Base-by-base conservation (phyloP, 1,140 invertebrate species). In the Ceratoteleas bidentatus region DNA sequence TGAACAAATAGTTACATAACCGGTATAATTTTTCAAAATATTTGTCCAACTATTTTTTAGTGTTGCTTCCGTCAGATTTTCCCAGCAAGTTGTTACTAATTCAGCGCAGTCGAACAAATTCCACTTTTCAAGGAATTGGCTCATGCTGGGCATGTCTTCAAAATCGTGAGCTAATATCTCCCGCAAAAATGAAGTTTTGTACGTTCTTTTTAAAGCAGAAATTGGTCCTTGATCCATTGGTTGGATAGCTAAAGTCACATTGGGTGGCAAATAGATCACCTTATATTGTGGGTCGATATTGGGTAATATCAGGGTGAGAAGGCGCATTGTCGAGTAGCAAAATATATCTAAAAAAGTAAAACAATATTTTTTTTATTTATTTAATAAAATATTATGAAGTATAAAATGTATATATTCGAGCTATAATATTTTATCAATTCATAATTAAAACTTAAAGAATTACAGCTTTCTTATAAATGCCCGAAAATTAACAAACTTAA, bases 151-250 rank as follows among this genome's bases (percentile, higher is more conserved):
- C 13, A 11, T 52, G 4, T 52, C 49, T 11, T 6, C 2, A 6
- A 24, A 16, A 11, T 52, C 49, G 24, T 15, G 13, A 16, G 49
- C 13, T 24, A 52, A 24, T 15, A 52, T 5, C 24, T 52, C 49
- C 13, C 15, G 13, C 13, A 52, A 10, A 3, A 52, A 13, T 6
- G 3, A 6, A 6, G 49, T 52, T 16, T 52, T 52, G 24, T 16
- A 52, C 24, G 6, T 6, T 52, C 15, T 52, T 24, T 52, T 52
- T 13, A 52, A 13, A 6, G 49, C 15, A 15, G 49, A 52, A 16
- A 52, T 52, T 13, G 13, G 24, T 6, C 49, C 49, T 16, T 52
- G 49, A 52, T 52, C 49, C 49, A 52, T 52, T 14, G 49, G 49
- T 16, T 52, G 49, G 13, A 52, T 24, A 5, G 6, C 14, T 2